phyloP scores from a whole-genome alignment of 2,797 vertebrate genomes.

The Lateolabrax maculatus region DNA sequence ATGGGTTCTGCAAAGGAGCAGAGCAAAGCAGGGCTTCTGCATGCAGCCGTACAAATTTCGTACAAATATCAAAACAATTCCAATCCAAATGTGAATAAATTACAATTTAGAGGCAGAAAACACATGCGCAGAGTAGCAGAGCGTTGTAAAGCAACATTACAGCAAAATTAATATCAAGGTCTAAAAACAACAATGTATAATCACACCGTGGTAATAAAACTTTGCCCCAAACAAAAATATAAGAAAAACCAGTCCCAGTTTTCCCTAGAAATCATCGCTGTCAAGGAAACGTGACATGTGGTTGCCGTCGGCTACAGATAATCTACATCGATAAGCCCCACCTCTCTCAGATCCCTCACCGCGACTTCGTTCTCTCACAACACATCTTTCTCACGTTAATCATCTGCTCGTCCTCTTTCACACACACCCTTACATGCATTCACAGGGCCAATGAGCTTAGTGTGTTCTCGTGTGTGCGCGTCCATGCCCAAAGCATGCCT shows the following conservation, averaged over 20 bases:
- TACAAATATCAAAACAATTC: slow-evolving; percentile 24
- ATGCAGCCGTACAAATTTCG: slow-evolving; percentile 27
- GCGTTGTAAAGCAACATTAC: not conserved
- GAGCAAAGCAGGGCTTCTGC: slow-evolving; percentile 25
- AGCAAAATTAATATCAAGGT: slow-evolving; percentile 14
- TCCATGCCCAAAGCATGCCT: slow-evolving; percentile 43
- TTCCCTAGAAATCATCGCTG: slow-evolving; percentile 10
- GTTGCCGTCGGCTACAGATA: slow-evolving; percentile 32
- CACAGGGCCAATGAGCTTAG: slow-evolving; percentile 17
- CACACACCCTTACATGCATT: slow-evolving; percentile 22
- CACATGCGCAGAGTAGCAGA: not conserved
- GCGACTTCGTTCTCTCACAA: slow-evolving; percentile 50
- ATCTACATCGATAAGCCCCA: slow-evolving; percentile 34
- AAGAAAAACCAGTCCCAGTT: not conserved
- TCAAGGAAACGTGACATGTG: slow-evolving; percentile 21
- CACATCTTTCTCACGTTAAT: slow-evolving; percentile 57
- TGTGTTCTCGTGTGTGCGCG: not conserved
- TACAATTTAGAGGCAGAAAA: slow-evolving; percentile 13
- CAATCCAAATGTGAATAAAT: slow-evolving; percentile 25
- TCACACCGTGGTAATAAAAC: slow-evolving; percentile 33
- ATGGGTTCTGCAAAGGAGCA: slow-evolving; percentile 17
- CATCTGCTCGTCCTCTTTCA: slow-evolving; percentile 19
- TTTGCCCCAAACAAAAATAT: not conserved
- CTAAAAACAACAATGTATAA: not conserved
- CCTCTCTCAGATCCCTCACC: slow-evolving; percentile 40